phyloP scores from a whole-genome alignment of 2,888 invertebrate genomes.

The Atrina japonica region DNA sequence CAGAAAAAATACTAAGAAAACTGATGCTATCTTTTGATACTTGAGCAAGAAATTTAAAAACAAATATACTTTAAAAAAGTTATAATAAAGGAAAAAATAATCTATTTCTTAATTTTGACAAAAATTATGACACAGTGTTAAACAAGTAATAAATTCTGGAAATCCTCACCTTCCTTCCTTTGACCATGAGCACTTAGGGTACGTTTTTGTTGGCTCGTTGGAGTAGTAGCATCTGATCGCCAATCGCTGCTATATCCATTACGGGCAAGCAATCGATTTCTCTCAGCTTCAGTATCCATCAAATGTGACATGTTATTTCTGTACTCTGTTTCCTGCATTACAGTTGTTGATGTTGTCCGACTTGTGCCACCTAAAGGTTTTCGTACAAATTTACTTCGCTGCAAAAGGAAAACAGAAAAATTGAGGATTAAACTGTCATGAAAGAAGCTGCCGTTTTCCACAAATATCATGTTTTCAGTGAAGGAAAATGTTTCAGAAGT shows the following conservation, averaged over 20 bases:
- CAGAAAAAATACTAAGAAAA: too few species aligned
- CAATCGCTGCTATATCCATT: constrained; percentile 62
- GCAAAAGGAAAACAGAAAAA: constrained; percentile 18
- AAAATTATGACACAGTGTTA: too few species aligned
- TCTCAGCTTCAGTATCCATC: constrained; percentile 69
- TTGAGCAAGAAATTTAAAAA: too few species aligned
- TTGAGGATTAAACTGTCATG: neutral
- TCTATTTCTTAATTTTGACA: too few species aligned
- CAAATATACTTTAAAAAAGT: too few species aligned
- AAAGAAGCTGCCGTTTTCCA: neutral
- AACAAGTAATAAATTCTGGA: too few species aligned
- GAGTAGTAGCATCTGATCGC: constrained; percentile 65
- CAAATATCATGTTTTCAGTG: too few species aligned
- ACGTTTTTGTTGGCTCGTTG: constrained; percentile 56
- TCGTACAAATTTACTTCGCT: constrained; percentile 66
- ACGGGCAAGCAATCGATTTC: constrained; percentile 62
- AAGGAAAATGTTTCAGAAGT: too few species aligned
- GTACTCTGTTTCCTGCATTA: constrained; percentile 70
- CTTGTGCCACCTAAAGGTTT: constrained; percentile 66
- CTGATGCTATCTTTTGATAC: too few species aligned
- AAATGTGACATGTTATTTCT: constrained; percentile 61
- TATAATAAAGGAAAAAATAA: too few species aligned
- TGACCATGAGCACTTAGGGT: constrained; percentile 68
- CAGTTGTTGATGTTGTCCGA: constrained; percentile 51
- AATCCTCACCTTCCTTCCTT: constrained; percentile 52